Conservation (phyloP, 2,113 vertebrate species). For the Dromaius novaehollandiae region DNA sequence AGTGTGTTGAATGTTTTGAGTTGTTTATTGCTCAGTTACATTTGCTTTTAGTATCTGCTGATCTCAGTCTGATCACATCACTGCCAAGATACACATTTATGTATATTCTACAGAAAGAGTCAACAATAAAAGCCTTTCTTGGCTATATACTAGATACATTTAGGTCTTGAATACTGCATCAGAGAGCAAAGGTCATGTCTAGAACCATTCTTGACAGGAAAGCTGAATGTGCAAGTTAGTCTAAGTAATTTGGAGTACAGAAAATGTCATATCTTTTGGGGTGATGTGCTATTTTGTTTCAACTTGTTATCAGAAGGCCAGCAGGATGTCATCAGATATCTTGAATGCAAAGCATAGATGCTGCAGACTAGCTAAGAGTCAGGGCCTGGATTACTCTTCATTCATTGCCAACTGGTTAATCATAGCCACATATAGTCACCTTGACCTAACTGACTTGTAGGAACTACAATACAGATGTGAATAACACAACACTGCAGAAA, state of each 20-base stretch:
- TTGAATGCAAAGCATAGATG: not conserved
- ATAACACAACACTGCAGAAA: not conserved
- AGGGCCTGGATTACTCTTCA: not conserved
- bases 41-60: not conserved
- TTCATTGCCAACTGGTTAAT: not conserved
- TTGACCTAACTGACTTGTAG: not conserved
- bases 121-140: not conserved
- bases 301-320: not conserved
- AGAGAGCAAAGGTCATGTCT: not conserved
- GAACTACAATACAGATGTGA: not conserved
- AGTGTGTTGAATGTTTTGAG: not conserved
- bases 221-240: not conserved
- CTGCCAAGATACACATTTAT: not conserved
- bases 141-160: not conserved
- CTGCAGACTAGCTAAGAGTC: not conserved
- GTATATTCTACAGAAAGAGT: not conserved
- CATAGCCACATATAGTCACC: not conserved
- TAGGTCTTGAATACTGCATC: not conserved
- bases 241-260: not conserved
- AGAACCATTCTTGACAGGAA: not conserved
- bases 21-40: not conserved
- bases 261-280: not conserved
- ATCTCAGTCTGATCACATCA: not conserved
- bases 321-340: not conserved
- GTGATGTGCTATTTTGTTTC: not conserved